These are phyloP conservation scores for Bufotes viridis DNA, from an alignment of 2,797 vertebrate species.

Conservation along the genomic window DNA sequence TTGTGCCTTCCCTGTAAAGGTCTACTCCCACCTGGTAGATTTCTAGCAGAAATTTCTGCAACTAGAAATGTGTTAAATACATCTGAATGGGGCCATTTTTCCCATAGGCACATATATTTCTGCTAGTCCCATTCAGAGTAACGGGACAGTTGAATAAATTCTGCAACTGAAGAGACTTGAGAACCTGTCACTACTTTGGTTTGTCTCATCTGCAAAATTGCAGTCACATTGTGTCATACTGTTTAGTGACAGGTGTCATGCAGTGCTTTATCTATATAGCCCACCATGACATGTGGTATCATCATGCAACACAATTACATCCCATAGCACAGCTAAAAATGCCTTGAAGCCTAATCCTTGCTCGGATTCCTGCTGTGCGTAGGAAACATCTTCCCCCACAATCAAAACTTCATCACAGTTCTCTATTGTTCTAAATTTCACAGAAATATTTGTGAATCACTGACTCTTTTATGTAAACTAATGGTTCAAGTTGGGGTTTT, in stretches of 20 bases:
- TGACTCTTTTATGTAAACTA: not conserved
- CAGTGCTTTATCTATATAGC: not conserved
- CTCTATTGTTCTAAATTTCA: slow-evolving; percentile 20
- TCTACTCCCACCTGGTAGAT: no score
- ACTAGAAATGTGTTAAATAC: no score
- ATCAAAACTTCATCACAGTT: slow-evolving; percentile 28
- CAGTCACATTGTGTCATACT: not conserved
- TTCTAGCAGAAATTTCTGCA: not conserved
- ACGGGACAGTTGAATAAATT: no score
- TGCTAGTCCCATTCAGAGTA: no score
- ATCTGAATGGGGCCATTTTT: no score
- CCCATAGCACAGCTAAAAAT: not conserved
- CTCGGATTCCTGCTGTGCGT: not conserved
- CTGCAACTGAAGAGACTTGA: not conserved
- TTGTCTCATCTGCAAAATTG: not conserved
- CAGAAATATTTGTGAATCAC: slow-evolving; percentile 4
- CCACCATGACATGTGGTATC: not conserved
- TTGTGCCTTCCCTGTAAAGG: no score
- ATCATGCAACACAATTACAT: slow-evolving; percentile 8
- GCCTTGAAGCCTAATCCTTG: not conserved
- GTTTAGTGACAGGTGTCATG: not conserved
- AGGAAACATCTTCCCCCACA: slow-evolving; percentile 28
- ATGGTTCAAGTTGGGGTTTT: no score
- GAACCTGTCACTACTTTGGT: not conserved
- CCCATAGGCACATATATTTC: no score